Base-by-base conservation (phyloP, 1,140 invertebrate genomes). In the Drosophila guanche region DNA sequence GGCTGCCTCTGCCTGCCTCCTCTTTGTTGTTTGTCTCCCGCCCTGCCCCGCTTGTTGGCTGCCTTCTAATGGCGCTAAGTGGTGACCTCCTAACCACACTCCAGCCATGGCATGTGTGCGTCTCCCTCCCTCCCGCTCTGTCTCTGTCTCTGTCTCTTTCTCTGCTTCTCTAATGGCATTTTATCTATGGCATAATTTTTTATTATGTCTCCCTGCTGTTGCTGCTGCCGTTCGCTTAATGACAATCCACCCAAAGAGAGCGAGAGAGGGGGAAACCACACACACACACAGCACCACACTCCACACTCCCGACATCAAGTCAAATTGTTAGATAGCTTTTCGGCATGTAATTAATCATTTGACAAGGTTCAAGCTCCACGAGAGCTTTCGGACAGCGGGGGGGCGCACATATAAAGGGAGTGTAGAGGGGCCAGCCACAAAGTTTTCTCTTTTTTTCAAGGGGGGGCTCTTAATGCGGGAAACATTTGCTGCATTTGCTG, bases 101-200 rank as follows among this genome's bases (percentile, higher is more conserved):
- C 16, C 33, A 10, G 29, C 40, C 42, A 25, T 37, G 33, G 10
- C 8, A n/a, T 20, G 10, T 14, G 43, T 37, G 20, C 7, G 37
- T 29, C 16, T 41, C 52, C 40, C 23, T 50, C 29, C 1, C 55
- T 16, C 40, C 14, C 33, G 5, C n/a, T 14, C 42, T 10, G 55
- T 20, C 33, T 46, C 3, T 2, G 25, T 41, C 12, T 25, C 29
- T 51, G 8, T 33, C 50, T 52, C 61, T 59, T 57, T 59, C 74
- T 65, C 50, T 48, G 41, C 71, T 58, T 61, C 80, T 85, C 84
- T 88, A 88, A 88, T 88, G 79, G 83, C 83, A 88, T 88, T 88
- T 88, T 89, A 88, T 88, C 83, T 89, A 83, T 83, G 71, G 83
- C 84, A 88, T 88, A 88, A 83, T 89, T 86, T 86, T 88, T 89